Percentiles rank a stretch among this genome's conserved stretches.
phyloP scores from a whole-genome alignment of 2,113 vertebrate genomes.

The Prunella himalayana region DNA sequence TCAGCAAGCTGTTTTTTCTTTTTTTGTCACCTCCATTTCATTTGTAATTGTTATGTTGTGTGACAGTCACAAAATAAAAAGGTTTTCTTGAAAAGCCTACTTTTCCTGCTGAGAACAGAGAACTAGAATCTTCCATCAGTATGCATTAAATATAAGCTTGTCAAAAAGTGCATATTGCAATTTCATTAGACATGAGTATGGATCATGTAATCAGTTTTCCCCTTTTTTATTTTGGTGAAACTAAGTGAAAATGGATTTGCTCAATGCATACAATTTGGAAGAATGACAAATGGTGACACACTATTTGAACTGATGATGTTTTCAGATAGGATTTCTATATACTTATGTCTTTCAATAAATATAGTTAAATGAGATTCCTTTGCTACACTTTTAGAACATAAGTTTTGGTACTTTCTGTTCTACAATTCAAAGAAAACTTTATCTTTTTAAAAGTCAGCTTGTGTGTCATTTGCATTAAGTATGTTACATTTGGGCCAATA shows the following conservation, averaged over 20 bases:
- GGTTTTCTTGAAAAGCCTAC: slow-evolving; percentile 28
- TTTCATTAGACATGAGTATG: slow-evolving; percentile 60
- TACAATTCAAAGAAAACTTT: neutral
- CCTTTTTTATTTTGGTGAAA: slow-evolving; percentile 56
- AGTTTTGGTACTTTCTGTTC: neutral
- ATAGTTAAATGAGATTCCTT: neutral
- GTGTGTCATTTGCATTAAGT: neutral
- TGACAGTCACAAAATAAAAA: slow-evolving; percentile 64
- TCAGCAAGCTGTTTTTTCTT: slow-evolving; percentile 13
- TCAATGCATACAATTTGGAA: slow-evolving; percentile 34
- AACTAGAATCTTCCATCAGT: slow-evolving; percentile 59
- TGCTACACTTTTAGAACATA: neutral
- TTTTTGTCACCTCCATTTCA: slow-evolving; percentile 39
- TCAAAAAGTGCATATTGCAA: slow-evolving; percentile 48
- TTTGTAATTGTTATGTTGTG: slow-evolving; percentile 61
- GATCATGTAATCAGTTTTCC: slow-evolving; percentile 61
- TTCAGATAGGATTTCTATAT: slow-evolving; percentile 13
- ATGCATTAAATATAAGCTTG: slow-evolving; percentile 62
- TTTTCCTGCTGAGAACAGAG: slow-evolving; percentile 49
- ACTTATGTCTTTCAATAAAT: neutral
- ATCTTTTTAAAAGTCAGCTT: neutral
- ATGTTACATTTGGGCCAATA: neutral
- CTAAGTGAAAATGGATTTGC: slow-evolving; percentile 58
- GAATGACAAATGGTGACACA: slow-evolving; percentile 30
- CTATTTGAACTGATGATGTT: slow-evolving; percentile 38